Percentiles rank a stretch among this genome's conserved stretches.
These are phyloP conservation scores for silkworm (Bombyx mori) DNA, from an alignment of 1,140 invertebrate genomes.

Conservation along the genomic window ASM3026992v2 NC_085130.1:9647501-9648000, in stretches of 20 bases:
- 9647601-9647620: no score
- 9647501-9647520: no score
- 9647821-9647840: no score
- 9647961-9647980: conserved; percentile 41
- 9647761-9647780: no score
- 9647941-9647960: conserved; percentile 37
- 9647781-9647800: no score
- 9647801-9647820: no score
- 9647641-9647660: conserved; percentile 49
- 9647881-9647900: conserved; percentile 60
- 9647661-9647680: conserved; percentile 56
- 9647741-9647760: neutral
- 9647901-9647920: conserved; percentile 53
- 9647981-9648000: neutral
- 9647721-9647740: neutral
- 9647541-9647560: no score
- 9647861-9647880: conserved; percentile 26
- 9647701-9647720: conserved; percentile 8
- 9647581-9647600: no score
- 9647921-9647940: conserved; percentile 56
- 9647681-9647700: conserved; percentile 16
- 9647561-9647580: no score
- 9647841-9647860: conserved; percentile 6
- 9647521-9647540: no score
- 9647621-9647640: conserved; percentile 25